A percentile compares a stretch with the other conserved stretches of the same genome.
These are phyloP conservation scores for Pristiophorus japonicus DNA, from an alignment of 2,113 vertebrate genomes.

Conservation along the genomic window DNA sequence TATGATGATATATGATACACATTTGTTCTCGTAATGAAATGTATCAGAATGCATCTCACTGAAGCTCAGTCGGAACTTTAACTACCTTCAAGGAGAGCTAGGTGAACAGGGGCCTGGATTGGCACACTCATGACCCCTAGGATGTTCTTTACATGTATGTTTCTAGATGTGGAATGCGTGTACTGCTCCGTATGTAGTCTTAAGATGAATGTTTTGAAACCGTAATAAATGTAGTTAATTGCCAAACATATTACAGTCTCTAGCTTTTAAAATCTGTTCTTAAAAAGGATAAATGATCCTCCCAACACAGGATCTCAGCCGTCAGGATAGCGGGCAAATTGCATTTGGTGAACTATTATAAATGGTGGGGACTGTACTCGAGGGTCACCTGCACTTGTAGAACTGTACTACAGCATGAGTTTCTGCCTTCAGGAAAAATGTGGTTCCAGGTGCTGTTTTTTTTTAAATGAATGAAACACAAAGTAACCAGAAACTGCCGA, in stretches of 20 bases:
- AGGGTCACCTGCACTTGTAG: background rate
- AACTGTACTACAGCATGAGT: background rate
- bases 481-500: too few species aligned
- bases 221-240: background rate
- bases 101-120: too few species aligned
- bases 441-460: background rate
- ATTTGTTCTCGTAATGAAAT: background rate
- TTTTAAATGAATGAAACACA: too few species aligned
- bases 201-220: background rate
- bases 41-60: background rate
- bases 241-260: background rate
- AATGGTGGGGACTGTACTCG: background rate
- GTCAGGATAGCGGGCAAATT: background rate
- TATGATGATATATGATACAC: background rate
- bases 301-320: background rate
- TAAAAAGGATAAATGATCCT: background rate
- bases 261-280: background rate
- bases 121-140: background rate
- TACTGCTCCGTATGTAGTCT: background rate
- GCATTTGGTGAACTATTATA: background rate
- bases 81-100: background rate
- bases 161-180: background rate
- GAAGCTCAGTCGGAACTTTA: background rate
- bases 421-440: background rate
- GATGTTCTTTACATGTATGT: background rate